A percentile compares a stretch with the other conserved stretches of the same genome.
Evolutionary conservation across 1,140 invertebrate species (phyloP).

Genomic region (Aphidius ervi): DNA sequence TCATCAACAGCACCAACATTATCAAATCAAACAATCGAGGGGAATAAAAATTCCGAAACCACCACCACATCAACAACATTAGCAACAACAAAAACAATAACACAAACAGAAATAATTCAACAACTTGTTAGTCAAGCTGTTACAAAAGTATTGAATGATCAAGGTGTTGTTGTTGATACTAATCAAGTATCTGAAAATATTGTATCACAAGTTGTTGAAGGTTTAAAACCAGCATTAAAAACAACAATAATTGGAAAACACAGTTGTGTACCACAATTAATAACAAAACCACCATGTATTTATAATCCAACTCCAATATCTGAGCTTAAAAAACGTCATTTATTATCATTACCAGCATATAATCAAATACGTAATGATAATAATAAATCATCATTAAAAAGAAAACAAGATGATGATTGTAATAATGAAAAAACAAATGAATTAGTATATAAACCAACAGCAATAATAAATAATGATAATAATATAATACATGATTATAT

Average conservation of each 20-base stretch:
- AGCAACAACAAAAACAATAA: not conserved
- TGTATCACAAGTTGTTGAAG: slow-evolving; percentile 48
- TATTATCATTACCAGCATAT: slow-evolving; percentile 46
- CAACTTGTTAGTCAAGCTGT: slow-evolving; percentile 54
- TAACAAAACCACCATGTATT: slow-evolving; percentile 35
- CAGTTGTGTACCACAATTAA: slow-evolving; percentile 24
- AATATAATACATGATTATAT: slow-evolving; percentile 36
- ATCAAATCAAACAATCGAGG: slow-evolving; percentile 18
- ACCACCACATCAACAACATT: not conserved
- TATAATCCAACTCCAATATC: slow-evolving; percentile 64
- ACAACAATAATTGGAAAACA: slow-evolving; percentile 28
- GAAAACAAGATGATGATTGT: slow-evolving; percentile 36
- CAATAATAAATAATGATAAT: slow-evolving; percentile 31
- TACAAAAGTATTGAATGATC: slow-evolving; percentile 49
- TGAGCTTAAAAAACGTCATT: slow-evolving; percentile 56
- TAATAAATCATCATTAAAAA: slow-evolving; percentile 45
- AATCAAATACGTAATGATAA: slow-evolving; percentile 46
- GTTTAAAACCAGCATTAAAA: slow-evolving; percentile 42
- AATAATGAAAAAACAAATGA: slow-evolving; percentile 27
- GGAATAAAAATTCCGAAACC: slow-evolving; percentile 23
- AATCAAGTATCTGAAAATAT: slow-evolving; percentile 47
- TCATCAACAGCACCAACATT: not conserved
- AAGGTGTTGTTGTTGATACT: slow-evolving; percentile 40
- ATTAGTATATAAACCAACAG: slow-evolving; percentile 45
- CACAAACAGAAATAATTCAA: slow-evolving; percentile 19